Base-by-base conservation (phyloP, 2,113 vertebrate species). In the Gymnocephalus cernua region DNA sequence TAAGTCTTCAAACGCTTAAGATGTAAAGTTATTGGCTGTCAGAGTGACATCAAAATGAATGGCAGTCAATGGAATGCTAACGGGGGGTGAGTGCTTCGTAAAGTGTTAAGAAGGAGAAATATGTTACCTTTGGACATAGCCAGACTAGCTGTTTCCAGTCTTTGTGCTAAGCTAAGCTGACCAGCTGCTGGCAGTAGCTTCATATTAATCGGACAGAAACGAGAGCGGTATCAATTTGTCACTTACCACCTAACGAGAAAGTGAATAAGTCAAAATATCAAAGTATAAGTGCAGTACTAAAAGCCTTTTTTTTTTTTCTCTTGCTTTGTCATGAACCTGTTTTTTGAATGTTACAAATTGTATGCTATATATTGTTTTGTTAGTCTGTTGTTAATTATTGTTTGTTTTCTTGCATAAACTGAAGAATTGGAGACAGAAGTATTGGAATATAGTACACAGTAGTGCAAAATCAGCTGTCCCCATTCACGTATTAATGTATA, bases 381-480 rank as follows among this genome's bases (percentile, higher is more conserved):
- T 41, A 41, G 10, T 48, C 54, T 71, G 32, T 76, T 35, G 41
- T 38, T 35, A n/a, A 51, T 38, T 8, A 8, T 67, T 45, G 15
- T n/a, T 76, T 76, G 16, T 73, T 56, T 72, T 69, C 25, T 80
- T 82, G 82, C 44, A 66, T 73, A 45, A 56, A 53, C 25, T 64
- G 72, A 80, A 15, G 1, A 80, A 23, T 12, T 48, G 38, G 56
- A 61, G 48, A 79, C 4, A 15, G 58, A 64, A 25, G 56, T 32
- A 73, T 32, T 65, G 21, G 25, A 35, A 62, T 45, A 13, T 44
- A 41, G 19, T 41, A 6, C 27, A 25, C 27, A 23, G 25, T 21
- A 38, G n/a, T 73, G 18, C 62, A 25, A 51, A 73, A 64, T 3
- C 18, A 54, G 32, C 41, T 74, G 16, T 48, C 10, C 13, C 18